Conservation (phyloP, 2,113 vertebrate genomes). For the Anser brachyrhynchus region DNA sequence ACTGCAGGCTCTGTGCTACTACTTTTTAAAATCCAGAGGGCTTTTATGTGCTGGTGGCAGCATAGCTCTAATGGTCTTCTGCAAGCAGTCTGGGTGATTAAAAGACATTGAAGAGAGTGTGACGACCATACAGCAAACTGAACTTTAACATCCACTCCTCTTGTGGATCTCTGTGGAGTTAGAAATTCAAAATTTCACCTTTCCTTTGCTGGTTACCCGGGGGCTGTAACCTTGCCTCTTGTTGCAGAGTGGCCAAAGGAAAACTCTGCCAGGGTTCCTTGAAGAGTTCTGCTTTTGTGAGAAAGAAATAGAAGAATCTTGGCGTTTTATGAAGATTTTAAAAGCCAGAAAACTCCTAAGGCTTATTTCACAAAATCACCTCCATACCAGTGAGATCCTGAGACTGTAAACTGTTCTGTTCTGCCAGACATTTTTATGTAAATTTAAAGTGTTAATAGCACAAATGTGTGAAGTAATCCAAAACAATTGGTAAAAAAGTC, state of each 20-base stretch:
- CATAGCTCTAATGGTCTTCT: neutral
- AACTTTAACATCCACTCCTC: neutral
- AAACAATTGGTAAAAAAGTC: neutral
- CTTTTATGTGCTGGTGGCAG: neutral
- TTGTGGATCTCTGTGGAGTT: neutral
- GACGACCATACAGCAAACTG: neutral
- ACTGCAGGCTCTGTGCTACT: neutral
- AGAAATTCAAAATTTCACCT: conserved; percentile 43
- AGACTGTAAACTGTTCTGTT: conserved; percentile 66
- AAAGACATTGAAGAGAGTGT: neutral
- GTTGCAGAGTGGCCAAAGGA: neutral
- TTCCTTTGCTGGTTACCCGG: neutral
- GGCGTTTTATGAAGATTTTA: conserved; percentile 68
- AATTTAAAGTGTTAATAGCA: conserved; percentile 62
- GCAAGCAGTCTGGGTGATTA: neutral
- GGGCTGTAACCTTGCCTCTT: neutral
- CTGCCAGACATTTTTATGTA: conserved; percentile 56
- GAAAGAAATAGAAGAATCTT: neutral
- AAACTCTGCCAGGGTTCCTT: neutral
- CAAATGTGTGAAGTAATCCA: conserved; percentile 31
- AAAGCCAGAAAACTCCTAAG: conserved; percentile 56
- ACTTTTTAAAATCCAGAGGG: neutral
- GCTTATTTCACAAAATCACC: conserved; percentile 59
- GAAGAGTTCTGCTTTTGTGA: neutral
- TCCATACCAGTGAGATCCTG: conserved; percentile 58